A percentile compares a stretch with the other conserved stretches of the same genome.
Conservation (phyloP, 2,888 invertebrate species). For the Harpalus rufipes region DNA sequence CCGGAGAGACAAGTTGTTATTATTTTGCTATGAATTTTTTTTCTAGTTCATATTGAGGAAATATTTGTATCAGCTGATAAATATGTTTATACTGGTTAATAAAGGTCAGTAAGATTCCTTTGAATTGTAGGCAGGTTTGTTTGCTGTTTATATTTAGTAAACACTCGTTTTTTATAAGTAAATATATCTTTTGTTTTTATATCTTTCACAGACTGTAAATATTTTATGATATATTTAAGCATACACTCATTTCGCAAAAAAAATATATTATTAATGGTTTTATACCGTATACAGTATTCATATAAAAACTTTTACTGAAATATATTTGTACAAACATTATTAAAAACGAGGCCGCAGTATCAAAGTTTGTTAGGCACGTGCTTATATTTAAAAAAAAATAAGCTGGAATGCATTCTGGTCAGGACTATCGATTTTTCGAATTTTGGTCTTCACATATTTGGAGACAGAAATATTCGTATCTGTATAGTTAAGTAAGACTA, state of each 20-base stretch:
- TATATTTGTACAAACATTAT: not conserved
- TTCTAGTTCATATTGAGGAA: not conserved
- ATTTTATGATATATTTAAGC: not conserved
- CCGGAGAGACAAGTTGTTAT: conserved; percentile 7
- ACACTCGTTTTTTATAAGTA: not conserved
- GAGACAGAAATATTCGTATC: no score
- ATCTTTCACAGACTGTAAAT: not conserved
- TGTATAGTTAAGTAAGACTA: no score
- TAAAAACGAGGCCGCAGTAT: not conserved
- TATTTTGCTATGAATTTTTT: conserved; percentile 22
- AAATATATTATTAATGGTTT: not conserved
- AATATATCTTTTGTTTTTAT: not conserved
- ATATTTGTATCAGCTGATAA: conserved; percentile 22
- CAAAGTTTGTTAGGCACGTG: no score
- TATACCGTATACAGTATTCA: not conserved
- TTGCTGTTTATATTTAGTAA: not conserved
- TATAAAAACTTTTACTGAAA: not conserved
- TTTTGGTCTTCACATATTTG: no score
- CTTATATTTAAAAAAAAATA: no score
- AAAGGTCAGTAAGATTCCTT: conserved; percentile 17
- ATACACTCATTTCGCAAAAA: not conserved
- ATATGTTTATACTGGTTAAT: conserved; percentile 18
- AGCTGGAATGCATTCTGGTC: no score
- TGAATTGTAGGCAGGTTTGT: conserved; percentile 2
- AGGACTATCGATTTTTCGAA: no score